A percentile compares a stretch with the other conserved stretches of the same genome.
Conservation (phyloP, 2,888 invertebrate genomes). For the Meghimatium bilineatum region DNA sequence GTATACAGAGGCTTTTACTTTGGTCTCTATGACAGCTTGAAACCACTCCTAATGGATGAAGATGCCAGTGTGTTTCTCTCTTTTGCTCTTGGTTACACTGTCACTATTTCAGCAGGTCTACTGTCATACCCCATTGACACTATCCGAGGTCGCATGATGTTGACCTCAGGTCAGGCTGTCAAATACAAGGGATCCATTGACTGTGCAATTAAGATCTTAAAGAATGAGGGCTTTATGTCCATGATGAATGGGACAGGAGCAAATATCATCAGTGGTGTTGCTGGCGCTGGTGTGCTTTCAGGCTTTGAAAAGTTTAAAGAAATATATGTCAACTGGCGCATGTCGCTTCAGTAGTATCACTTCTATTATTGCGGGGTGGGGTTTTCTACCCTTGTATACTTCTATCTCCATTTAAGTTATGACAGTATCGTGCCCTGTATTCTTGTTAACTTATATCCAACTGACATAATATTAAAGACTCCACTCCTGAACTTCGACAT, state of each 20-base stretch:
- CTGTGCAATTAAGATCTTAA: slow-evolving; percentile 92
- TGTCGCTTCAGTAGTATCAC: not conserved
- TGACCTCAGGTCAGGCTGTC: slow-evolving; percentile 86
- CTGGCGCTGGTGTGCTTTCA: slow-evolving; percentile 76
- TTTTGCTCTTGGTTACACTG: slow-evolving; percentile 78
- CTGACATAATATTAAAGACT: no score
- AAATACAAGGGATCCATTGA: slow-evolving; percentile 88
- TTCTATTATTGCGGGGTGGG: no score
- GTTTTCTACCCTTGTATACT: no score
- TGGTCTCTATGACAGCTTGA: slow-evolving; percentile 77
- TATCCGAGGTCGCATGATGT: slow-evolving; percentile 96
- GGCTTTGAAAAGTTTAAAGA: slow-evolving; percentile 76
- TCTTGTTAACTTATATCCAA: no score
- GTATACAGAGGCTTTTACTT: slow-evolving; percentile 78
- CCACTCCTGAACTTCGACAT: no score
- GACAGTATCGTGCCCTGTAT: not conserved
- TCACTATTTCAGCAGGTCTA: slow-evolving; percentile 92
- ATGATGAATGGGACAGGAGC: slow-evolving; percentile 90
- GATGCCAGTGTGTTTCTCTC: slow-evolving; percentile 67
- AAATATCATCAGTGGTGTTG: slow-evolving; percentile 76
- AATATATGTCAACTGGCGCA: slow-evolving; percentile 62
- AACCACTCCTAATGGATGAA: slow-evolving; percentile 74
- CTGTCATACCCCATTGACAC: slow-evolving; percentile 98
- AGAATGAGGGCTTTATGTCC: slow-evolving; percentile 87
- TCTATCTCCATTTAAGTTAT: not conserved